These are phyloP conservation scores for Planococcus citri DNA, from an alignment of 1,140 invertebrate genomes.

Conservation along the genomic window DNA sequence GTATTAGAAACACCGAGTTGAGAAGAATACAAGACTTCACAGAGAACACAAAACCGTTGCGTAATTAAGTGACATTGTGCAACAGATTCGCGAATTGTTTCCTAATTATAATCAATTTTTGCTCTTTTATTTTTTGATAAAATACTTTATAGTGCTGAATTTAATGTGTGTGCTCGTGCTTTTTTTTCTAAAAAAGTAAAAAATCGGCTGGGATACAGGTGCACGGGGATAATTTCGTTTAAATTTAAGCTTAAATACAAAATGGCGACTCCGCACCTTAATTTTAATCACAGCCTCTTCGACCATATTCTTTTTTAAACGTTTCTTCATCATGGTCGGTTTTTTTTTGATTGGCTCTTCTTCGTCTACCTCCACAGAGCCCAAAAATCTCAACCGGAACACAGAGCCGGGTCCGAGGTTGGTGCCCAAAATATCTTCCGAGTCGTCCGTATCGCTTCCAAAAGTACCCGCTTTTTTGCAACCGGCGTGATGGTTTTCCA, in stretches of 20 bases:
- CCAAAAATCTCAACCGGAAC: conserved; percentile 67
- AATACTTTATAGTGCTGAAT: too few species aligned
- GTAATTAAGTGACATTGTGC: too few species aligned
- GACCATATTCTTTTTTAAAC: conserved; percentile 81
- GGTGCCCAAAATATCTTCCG: conserved; percentile 25
- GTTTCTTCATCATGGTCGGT: conserved; percentile 51
- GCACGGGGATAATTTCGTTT: not conserved
- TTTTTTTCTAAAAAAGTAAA: too few species aligned
- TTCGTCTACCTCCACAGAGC: conserved; percentile 73
- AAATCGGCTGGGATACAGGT: not conserved
- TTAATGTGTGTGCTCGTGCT: too few species aligned
- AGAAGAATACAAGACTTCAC: too few species aligned
- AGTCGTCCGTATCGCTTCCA: conserved; percentile 15
- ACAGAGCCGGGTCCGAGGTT: conserved; percentile 48
- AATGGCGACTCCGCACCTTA: conserved; percentile 55
- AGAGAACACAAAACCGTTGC: too few species aligned
- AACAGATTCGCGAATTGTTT: too few species aligned
- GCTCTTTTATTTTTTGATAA: too few species aligned
- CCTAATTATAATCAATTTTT: too few species aligned
- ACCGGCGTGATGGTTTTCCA: conserved; percentile 31
- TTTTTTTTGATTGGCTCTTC: conserved; percentile 36
- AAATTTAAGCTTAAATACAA: conserved; percentile 21
- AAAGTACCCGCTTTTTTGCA: conserved; percentile 34
- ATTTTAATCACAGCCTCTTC: conserved; percentile 94
- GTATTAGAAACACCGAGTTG: too few species aligned